Conservation (phyloP, 2,797 vertebrate genomes). For the Pelodytes ibericus region DNA sequence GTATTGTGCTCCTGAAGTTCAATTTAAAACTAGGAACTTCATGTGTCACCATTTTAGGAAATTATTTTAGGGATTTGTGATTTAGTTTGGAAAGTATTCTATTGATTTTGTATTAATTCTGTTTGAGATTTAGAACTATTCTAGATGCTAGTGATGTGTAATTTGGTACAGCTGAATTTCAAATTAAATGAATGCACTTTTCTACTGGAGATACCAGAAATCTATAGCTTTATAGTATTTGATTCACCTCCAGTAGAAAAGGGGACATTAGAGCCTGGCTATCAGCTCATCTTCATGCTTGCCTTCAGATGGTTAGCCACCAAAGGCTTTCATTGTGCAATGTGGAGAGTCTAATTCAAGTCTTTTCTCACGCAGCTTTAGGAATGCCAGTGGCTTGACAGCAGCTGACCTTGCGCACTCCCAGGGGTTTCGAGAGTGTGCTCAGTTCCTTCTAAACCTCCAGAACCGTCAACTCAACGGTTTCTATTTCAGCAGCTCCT, state of each 20-base stretch:
- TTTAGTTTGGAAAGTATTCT: conserved; percentile 62
- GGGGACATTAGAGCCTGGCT: neutral
- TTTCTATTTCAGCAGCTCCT: conserved; percentile 81
- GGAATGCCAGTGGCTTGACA: conserved; percentile 91
- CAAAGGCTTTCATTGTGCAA: conserved; percentile 59
- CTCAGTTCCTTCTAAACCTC: conserved; percentile 85
- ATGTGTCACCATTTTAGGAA: conserved; percentile 58
- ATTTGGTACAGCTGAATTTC: conserved; percentile 25
- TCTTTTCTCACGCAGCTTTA: conserved; percentile 84
- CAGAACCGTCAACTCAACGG: conserved; percentile 85
- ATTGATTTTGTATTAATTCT: conserved; percentile 68
- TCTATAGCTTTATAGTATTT: conserved; percentile 6
- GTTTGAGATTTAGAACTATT: conserved; percentile 65
- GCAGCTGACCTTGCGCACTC: conserved; percentile 91
- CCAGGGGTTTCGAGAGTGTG: conserved; percentile 91
- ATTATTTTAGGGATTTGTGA: conserved; percentile 67
- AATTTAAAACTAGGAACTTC: conserved; percentile 68
- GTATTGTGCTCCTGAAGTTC: conserved; percentile 70
- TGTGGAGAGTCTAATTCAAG: conserved; percentile 76
- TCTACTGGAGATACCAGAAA: conserved; percentile 33
- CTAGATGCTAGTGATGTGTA: conserved; percentile 61
- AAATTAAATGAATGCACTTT: conserved; percentile 62
- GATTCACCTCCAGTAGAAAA: conserved; percentile 10
- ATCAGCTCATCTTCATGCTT: conserved; percentile 62
- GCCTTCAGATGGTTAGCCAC: conserved; percentile 74